phyloP scores from a whole-genome alignment of 2,888 invertebrate genomes.

The Mythimna lalbum region DNA sequence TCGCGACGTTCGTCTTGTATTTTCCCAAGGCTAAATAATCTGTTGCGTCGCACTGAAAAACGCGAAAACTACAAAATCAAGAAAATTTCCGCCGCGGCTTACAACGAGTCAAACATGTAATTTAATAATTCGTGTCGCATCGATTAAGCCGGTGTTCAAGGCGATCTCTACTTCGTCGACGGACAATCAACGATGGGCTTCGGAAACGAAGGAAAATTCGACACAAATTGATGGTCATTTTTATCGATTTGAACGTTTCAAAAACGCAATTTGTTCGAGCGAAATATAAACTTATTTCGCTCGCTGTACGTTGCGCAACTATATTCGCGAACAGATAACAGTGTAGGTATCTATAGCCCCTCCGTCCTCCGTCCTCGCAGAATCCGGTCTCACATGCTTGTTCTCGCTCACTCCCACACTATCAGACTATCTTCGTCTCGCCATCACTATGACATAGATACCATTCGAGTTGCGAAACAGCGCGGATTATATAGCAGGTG shows the following conservation, averaged over 20 bases:
- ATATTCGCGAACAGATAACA: conserved; percentile 90
- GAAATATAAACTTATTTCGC: conserved; percentile 83
- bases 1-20: conserved; percentile 65
- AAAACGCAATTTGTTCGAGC: conserved; percentile 67
- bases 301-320: conserved; percentile 87
- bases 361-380: conserved; percentile 86
- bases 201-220: conserved; percentile 59
- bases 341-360: conserved; percentile 84
- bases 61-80: conserved; percentile 62
- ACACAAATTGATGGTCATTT: conserved; percentile 59
- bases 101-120: conserved; percentile 79
- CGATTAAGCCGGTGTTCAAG: conserved; percentile 73
- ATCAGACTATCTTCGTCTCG: conserved; percentile 68
- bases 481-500: conserved; percentile 91
- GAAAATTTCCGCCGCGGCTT: conserved; percentile 78
- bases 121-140: conserved; percentile 79
- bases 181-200: conserved; percentile 67
- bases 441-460: conserved; percentile 87
- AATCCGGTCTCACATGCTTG: conserved; percentile 78
- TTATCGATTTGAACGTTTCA: conserved; percentile 51
- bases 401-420: conserved; percentile 74
- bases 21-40: conserved; percentile 41
- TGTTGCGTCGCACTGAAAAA: conserved; percentile 59
- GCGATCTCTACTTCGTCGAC: conserved; percentile 66
- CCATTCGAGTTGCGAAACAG: conserved; percentile 88